phyloP scores from a whole-genome alignment of 2,888 invertebrate genomes.

The Papilio protenor region DNA sequence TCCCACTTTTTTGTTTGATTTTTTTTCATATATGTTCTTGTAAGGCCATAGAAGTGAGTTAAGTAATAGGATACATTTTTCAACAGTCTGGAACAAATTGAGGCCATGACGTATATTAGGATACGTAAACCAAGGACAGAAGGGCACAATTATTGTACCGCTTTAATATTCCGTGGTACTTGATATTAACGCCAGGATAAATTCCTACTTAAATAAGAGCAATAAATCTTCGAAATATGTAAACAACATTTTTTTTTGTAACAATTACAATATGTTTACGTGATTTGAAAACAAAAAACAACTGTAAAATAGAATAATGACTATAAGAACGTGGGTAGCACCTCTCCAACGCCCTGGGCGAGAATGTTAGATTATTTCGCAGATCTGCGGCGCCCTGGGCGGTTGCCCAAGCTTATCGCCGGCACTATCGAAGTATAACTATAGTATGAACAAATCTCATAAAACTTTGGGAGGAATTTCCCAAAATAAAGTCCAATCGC shows the following conservation, averaged over 20 bases:
- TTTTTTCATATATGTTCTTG: neutral
- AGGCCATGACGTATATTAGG: conserved; percentile 18
- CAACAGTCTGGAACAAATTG: conserved; percentile 18
- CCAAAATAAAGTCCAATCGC: neutral
- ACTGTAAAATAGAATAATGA: no score
- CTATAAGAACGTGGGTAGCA: no score
- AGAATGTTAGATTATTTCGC: no score
- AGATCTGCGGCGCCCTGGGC: no score
- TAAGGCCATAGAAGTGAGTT: neutral
- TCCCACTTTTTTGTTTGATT: no score
- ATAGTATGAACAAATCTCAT: neutral
- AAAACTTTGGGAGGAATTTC: neutral
- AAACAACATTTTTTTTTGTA: neutral
- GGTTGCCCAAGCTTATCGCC: no score
- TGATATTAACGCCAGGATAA: conserved; percentile 19
- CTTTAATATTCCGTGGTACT: neutral
- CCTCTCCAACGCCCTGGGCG: no score
- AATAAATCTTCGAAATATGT: neutral
- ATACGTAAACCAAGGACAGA: conserved; percentile 3
- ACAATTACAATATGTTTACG: no score
- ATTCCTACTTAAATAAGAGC: neutral
- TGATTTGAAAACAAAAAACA: no score
- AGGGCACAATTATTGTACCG: neutral
- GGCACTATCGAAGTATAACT: neutral
- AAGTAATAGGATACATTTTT: conserved; percentile 13